Base-by-base conservation (phyloP, 2,113 vertebrate genomes). In the Urocynchramus pylzowi region DNA sequence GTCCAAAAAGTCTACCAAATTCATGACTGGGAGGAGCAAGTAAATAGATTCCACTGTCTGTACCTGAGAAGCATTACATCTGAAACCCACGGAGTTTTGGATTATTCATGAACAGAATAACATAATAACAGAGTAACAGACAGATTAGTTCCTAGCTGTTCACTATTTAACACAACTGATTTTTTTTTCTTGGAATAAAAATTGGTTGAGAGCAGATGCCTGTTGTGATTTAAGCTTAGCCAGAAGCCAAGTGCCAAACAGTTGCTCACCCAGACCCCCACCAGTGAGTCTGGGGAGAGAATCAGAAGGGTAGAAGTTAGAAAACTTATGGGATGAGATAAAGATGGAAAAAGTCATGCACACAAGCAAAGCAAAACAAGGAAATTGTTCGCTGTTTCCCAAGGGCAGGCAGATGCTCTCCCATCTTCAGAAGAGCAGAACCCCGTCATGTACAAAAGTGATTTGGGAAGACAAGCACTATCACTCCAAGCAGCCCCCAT, bases 201-300 rank as follows among this genome's bases (percentile, higher is more conserved):
- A 57, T 20, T 68, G 4, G 1, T 78, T 61, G 17, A n/a, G 10
- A 45, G 33, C 30, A 65, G 11, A 42, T 30, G 6, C 4, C 26
- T 42, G 7, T 57, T n/a, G 2, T 22, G 16, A 9, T 47, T 45
- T 68, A 53, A 83, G 2, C 24, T 13, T n/a, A 68, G 14, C 7
- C 65, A 35, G 49, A 20, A 56, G 16, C 57, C 21, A 22, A 79
- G 19, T 11, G 16, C 11, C 24, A 60, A 14, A 2, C 9, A 31
- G 14, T 11, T 1, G 1, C 8, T 68, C 26, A 5, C 14, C 4
- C 17, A n/a, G 11, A 22, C 13, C 6, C 28, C 53, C 13, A 75
- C 3, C 16, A 53, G n/a, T 15, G 14, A 24, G 39, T 22, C 3
- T 2, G 2, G 20, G 11, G 17, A 60, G 14, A 37, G 5, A 52